Evolutionary conservation across 2,797 vertebrate genomes (phyloP).

Genomic region (Pseudochromis fuscus): DNA sequence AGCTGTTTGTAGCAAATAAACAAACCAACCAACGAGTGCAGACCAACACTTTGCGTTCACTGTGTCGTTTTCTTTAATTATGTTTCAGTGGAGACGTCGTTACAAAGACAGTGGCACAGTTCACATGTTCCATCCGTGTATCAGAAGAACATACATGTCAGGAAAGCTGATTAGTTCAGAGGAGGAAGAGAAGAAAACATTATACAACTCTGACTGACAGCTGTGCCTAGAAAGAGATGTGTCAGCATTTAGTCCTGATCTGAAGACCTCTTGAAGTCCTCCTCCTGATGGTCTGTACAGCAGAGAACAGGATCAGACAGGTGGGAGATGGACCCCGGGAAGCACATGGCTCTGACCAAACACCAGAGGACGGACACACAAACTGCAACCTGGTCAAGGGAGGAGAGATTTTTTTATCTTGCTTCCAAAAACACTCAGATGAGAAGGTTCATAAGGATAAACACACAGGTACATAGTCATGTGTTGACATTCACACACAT

Average conservation of each 20-base stretch:
- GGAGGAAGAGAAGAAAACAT: neutral
- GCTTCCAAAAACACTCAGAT: neutral
- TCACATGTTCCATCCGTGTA: neutral
- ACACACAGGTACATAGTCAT: neutral
- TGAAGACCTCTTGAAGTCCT: neutral
- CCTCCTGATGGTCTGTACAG: too few species aligned
- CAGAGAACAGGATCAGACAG: neutral
- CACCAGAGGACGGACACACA: neutral
- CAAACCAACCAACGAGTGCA: neutral
- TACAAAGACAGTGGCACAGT: neutral
- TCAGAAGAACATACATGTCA: neutral
- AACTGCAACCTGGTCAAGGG: neutral
- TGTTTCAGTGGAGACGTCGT: neutral
- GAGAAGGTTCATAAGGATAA: neutral
- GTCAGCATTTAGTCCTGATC: neutral
- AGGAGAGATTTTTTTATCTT: neutral
- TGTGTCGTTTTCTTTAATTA: slow-evolving; percentile 12
- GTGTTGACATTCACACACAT: slow-evolving; percentile 20
- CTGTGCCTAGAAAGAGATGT: neutral
- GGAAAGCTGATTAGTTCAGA: neutral
- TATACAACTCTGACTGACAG: too few species aligned
- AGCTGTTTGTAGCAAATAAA: slow-evolving; percentile 20
- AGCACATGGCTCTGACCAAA: neutral
- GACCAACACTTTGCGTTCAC: slow-evolving; percentile 17
- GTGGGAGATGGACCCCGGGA: neutral